A percentile compares a stretch with the other conserved stretches of the same genome.
phyloP scores from a whole-genome alignment of 2,797 vertebrate species.

The Malacoraja senta region DNA sequence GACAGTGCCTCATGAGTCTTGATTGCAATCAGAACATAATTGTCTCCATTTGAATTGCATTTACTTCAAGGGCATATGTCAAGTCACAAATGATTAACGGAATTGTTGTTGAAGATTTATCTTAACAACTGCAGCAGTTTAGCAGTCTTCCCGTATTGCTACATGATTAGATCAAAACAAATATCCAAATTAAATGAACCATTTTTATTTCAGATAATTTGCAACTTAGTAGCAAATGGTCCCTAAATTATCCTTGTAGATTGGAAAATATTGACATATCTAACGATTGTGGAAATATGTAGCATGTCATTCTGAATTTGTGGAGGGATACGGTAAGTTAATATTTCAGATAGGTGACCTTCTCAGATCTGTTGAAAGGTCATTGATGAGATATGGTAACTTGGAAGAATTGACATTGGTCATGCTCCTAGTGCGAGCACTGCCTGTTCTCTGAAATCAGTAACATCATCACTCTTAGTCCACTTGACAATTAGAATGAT shows the following conservation, averaged over 20 bases:
- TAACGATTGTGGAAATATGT: too few species aligned
- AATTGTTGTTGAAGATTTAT: not conserved
- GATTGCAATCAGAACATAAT: not conserved
- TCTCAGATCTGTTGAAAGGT: too few species aligned
- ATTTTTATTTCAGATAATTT: not conserved
- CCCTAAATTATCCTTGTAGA: not conserved
- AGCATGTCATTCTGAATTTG: not conserved
- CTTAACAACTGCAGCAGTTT: not conserved
- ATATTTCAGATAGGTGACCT: too few species aligned
- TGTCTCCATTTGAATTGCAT: not conserved
- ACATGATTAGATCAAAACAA: not conserved
- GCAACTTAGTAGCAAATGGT: not conserved
- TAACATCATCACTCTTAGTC: too few species aligned
- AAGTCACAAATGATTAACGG: not conserved
- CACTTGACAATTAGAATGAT: too few species aligned
- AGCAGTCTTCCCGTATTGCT: not conserved
- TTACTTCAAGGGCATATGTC: slow-evolving; percentile 1
- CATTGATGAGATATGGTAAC: too few species aligned
- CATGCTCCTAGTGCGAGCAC: too few species aligned
- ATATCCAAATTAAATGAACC: not conserved
- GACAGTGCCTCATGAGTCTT: not conserved
- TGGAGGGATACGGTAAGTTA: too few species aligned
- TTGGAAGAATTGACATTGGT: too few species aligned
- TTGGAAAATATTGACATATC: not conserved
- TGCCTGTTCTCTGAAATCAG: too few species aligned